Base-by-base conservation (phyloP, 2,113 vertebrate genomes). In the Sorex fumeus region DNA sequence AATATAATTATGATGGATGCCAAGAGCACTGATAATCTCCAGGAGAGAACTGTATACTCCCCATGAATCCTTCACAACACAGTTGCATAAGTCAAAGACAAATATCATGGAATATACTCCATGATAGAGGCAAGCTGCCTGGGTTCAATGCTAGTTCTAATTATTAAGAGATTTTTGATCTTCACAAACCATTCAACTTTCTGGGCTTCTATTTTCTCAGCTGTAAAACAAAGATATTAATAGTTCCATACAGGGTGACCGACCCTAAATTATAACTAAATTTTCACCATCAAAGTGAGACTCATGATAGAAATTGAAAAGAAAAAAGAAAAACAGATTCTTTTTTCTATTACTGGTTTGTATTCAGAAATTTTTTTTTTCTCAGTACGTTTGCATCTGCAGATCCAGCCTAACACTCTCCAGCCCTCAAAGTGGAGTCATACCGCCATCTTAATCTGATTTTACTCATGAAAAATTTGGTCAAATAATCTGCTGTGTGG, bases 291-390 rank as follows among this genome's bases (percentile, higher is more conserved):
- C 36, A 87, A 40, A 66, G 78, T 30, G 11, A 95, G 40, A 23
- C 16, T 94, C 76, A 93, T 21, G 88, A 4, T 18, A 77, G n/a
- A 91, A 88, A 90, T 19, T 91, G 34, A 90, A 91, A 87, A 57
- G 62, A 28, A 87, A 9, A 87, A 9, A 87, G 47, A 64, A 43
- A 76, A 84, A 74, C 62, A 64, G 36, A 78, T 11, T 36, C 87
- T 69, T 71, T 90, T 89, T 81, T 90, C 47, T 8, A 69, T 34
- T 60, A 93, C 4, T 2, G 40, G 19, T 6, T 34, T 78, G 25
- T 62, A 15, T 23, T 90, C 36, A 84, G 34, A 76, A 69, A 84
- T 36, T 40, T 40, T 23, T 57, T 60, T 82, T n/a, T 90, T 32
- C 34, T 76, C 30, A 60, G 9, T 64, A 11, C 0, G 1, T 43